Conservation (phyloP, 1,140 invertebrate species). For the Eciton burchellii region DNA sequence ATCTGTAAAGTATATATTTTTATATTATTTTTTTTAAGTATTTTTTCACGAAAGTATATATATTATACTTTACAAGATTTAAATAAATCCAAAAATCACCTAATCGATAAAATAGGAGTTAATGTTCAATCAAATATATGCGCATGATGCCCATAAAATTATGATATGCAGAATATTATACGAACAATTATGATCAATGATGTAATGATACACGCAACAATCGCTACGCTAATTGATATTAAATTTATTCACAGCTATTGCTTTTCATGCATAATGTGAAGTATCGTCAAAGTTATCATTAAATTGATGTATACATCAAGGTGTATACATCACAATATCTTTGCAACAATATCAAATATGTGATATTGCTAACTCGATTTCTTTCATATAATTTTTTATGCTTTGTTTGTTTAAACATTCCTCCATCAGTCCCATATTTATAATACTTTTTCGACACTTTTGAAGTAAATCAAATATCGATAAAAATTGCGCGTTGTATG, state of each 20-base stretch:
- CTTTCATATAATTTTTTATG: conserved; percentile 19
- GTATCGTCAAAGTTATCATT: conserved; percentile 57
- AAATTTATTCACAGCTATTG: conserved; percentile 70
- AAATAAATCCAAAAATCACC: conserved; percentile 64
- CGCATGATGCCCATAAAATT: conserved; percentile 54
- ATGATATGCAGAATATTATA: conserved; percentile 61
- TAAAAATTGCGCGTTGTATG: conserved; percentile 49
- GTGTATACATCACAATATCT: conserved; percentile 58
- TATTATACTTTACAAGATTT: conserved; percentile 50
- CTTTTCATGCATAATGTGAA: conserved; percentile 71
- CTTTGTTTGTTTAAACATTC: background rate
- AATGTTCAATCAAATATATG: conserved; percentile 44
- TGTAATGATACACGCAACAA: conserved; percentile 66
- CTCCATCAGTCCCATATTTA: conserved; percentile 33
- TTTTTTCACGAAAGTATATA: conserved; percentile 64
- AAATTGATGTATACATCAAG: conserved; percentile 53
- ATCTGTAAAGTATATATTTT: conserved; percentile 64
- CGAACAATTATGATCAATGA: conserved; percentile 69
- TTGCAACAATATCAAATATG: conserved; percentile 64
- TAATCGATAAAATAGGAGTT: conserved; percentile 44
- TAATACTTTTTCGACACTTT: conserved; percentile 51
- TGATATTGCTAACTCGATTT: conserved; percentile 39
- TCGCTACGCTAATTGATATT: conserved; percentile 68
- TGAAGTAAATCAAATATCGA: too few species aligned
- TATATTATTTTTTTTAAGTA: too few species aligned